Base-by-base conservation (phyloP, 2,797 vertebrate species). In the Scolopax bukidnonensis region DNA sequence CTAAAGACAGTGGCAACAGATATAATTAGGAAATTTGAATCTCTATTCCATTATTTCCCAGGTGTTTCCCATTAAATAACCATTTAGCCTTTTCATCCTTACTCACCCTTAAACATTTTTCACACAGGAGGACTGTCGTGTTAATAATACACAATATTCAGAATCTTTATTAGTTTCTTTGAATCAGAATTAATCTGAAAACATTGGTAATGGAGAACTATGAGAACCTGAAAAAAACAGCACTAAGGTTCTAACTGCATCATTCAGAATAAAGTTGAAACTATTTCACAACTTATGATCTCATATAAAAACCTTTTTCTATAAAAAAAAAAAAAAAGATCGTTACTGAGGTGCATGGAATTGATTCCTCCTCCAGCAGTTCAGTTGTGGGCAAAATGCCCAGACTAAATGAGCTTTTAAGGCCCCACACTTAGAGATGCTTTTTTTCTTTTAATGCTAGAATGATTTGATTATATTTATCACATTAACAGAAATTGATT, bases 401-500 rank as follows among this genome's bases (percentile, higher is more conserved):
- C 78, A 89, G 70, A 84, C 41, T 87, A 89, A 89, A 93, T 89
- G 63, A 97, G 47, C 56, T 90, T 95, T 93, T 76, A 93, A 77
- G 63, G 59, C 47, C 60, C 53, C 0, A 5, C 24, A 82, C 59
- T 95, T 87, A 85, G 32, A 57, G 41, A 93, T 91, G 38, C n/a
- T 50, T 91, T 93, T 88, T 81, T 16, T 68, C 33, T 79, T 45
- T 51, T 17, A 83, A 79, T 78, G 54, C 50, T 84, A 93, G 73
- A 95, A 95, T 97, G 86, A 91, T 91, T 95, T 86, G 48, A 90
- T 96, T 90, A 57, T 79, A 82, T 82, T 90, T 86, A 65, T 92
- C 76, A 92, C 67, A 95, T 95, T 93, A 95, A 89, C 25, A 88
- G 88, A 45, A 86, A 94, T 68, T 69, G 83, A 83, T 92, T 87